phyloP scores from a whole-genome alignment of 2,113 vertebrate species.

The Channa argus region DNA sequence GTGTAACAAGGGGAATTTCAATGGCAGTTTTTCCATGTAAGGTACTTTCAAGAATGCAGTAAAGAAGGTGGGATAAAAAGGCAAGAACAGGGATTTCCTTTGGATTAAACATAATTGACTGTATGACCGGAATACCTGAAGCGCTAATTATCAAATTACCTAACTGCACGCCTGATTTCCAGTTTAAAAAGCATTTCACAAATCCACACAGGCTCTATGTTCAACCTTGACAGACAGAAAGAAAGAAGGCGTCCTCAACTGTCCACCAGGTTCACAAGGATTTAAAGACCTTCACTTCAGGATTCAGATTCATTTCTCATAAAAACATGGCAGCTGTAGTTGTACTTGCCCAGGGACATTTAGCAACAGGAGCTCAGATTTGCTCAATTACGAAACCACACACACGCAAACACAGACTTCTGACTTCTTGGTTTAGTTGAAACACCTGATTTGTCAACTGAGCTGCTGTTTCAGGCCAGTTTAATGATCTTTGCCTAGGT shows the following conservation, averaged over 20 bases:
- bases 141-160: constrained; percentile 45
- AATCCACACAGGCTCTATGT: constrained; percentile 23
- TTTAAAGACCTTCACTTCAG: constrained; percentile 48
- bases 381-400: constrained; percentile 28
- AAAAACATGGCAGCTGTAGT: constrained; percentile 48
- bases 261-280: constrained; percentile 31
- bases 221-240: constrained; percentile 25
- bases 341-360: constrained; percentile 14
- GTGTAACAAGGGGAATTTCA: neutral
- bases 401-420: constrained; percentile 15
- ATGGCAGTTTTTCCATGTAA: constrained; percentile 5
- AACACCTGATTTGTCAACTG: constrained; percentile 47
- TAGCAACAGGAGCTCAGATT: constrained; percentile 34
- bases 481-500: constrained; percentile 56
- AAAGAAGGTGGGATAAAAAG: constrained; percentile 19
- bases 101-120: constrained; percentile 44
- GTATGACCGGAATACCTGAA: constrained; percentile 31
- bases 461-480: constrained; percentile 1
- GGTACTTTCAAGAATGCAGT: constrained; percentile 33
- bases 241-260: constrained; percentile 7
- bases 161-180: neutral
- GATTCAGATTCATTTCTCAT: constrained; percentile 36
- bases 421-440: constrained; percentile 19
- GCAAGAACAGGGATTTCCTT: constrained; percentile 33
- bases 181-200: constrained; percentile 33